These are phyloP conservation scores for Nixonia krombeini DNA, from an alignment of 1,140 invertebrate genomes.

Conservation along the genomic window DNA sequence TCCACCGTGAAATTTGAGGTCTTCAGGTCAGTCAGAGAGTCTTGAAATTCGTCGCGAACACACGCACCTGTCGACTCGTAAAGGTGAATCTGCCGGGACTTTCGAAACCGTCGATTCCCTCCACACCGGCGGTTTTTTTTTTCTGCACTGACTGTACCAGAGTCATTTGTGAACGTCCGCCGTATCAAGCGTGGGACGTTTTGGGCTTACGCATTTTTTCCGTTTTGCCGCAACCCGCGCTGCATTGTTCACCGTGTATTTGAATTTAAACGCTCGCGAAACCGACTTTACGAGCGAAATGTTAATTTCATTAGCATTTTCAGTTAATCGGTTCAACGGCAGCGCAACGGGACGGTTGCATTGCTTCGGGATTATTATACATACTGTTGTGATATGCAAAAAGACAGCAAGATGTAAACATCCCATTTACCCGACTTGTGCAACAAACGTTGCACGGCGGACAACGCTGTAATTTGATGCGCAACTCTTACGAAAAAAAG, in stretches of 20 bases:
- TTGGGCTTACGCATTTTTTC: background rate
- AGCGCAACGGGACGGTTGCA: no score
- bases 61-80: slow-evolving; percentile 42
- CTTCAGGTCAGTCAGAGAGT: slow-evolving; percentile 56
- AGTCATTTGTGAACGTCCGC: background rate
- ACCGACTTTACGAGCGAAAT: no score
- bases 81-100: slow-evolving; percentile 39
- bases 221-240: no score
- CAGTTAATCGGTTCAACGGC: no score
- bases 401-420: no score
- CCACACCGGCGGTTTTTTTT: background rate
- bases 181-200: background rate
- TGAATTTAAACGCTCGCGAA: background rate
- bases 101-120: slow-evolving; percentile 20
- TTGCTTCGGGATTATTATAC: no score
- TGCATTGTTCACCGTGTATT: background rate
- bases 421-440: no score
- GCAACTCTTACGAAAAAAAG: no score
- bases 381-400: no score
- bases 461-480: no score
- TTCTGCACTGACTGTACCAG: background rate
- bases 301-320: no score
- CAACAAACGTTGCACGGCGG: no score
- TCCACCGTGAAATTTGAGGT: slow-evolving; percentile 50
- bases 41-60: slow-evolving; percentile 29